These are phyloP conservation scores for Drosophila parthenogenetica DNA, from an alignment of 2,888 invertebrate genomes.

Conservation along the genomic window DNA sequence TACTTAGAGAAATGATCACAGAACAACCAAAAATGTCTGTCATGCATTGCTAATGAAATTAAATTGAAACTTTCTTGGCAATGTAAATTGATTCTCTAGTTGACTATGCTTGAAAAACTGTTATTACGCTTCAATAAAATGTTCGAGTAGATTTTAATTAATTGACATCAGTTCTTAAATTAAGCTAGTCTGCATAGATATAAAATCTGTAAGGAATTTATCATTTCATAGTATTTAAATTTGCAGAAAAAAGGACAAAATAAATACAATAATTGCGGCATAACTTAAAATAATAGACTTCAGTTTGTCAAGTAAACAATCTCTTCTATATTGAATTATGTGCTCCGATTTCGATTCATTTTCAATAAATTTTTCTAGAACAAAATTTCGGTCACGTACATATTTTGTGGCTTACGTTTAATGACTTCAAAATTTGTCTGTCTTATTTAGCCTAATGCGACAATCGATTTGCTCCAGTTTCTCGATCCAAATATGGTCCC, in stretches of 20 bases:
- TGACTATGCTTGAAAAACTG: conserved; percentile 4
- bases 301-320: not conserved
- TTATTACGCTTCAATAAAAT: conserved; percentile 29
- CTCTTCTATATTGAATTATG: not conserved
- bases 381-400: conserved; percentile 1
- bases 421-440: conserved; percentile 14
- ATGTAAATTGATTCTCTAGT: conserved; percentile 7
- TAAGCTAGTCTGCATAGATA: not conserved
- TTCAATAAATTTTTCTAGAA: not conserved
- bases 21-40: conserved; percentile 27
- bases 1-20: not conserved
- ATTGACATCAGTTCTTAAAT: conserved; percentile 15
- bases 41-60: conserved; percentile 57
- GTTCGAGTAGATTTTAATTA: conserved; percentile 32
- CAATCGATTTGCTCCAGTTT: conserved; percentile 37
- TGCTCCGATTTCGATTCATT: not conserved
- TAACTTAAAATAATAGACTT: too few species aligned
- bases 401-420: conserved; percentile 10
- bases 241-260: not conserved
- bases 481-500: not conserved
- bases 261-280: too few species aligned
- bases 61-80: conserved; percentile 46
- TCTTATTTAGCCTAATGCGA: conserved; percentile 7
- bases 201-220: not conserved
- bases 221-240: not conserved